phyloP scores from a whole-genome alignment of 2,113 vertebrate genomes.

The Emydocephalus ijimae region DNA sequence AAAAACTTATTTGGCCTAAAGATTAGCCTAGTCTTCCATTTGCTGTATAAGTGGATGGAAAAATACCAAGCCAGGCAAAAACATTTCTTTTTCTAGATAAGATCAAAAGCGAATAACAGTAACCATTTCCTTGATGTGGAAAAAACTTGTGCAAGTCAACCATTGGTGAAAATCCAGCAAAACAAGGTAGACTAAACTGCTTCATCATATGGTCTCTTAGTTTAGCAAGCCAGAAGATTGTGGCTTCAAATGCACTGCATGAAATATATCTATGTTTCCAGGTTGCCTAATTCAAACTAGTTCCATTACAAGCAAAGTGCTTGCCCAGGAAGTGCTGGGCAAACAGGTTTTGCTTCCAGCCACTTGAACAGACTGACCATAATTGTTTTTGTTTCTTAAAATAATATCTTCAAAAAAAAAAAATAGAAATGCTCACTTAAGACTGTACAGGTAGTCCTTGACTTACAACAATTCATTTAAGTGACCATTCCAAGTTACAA shows the following conservation, averaged over 20 bases:
- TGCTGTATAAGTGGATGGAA: slow-evolving; percentile 38
- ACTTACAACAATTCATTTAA: too few relatives aligned
- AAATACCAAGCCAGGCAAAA: slow-evolving; percentile 42
- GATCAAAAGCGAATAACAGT: slow-evolving; percentile 6
- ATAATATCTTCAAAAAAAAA: neutral
- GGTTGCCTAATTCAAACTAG: neutral
- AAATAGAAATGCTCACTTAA: neutral
- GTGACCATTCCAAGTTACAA: too few relatives aligned
- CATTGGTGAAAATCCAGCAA: neutral
- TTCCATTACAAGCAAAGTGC: neutral
- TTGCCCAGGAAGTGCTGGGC: neutral
- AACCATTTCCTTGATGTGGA: neutral
- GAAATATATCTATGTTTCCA: neutral
- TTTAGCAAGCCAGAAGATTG: neutral
- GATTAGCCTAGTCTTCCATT: neutral
- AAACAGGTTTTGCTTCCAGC: neutral
- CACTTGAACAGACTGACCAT: neutral
- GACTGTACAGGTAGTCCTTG: too few relatives aligned
- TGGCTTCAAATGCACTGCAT: neutral
- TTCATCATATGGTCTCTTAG: neutral
- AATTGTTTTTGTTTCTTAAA: neutral
- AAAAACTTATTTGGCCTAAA: slow-evolving; percentile 24
- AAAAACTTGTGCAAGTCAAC: neutral
- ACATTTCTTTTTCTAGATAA: neutral
- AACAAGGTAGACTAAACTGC: neutral